Evolutionary conservation across 2,888 invertebrate species (phyloP), one percentile per base, ranked within the genome.

Genomic region (Mimachlamys varia): DNA sequence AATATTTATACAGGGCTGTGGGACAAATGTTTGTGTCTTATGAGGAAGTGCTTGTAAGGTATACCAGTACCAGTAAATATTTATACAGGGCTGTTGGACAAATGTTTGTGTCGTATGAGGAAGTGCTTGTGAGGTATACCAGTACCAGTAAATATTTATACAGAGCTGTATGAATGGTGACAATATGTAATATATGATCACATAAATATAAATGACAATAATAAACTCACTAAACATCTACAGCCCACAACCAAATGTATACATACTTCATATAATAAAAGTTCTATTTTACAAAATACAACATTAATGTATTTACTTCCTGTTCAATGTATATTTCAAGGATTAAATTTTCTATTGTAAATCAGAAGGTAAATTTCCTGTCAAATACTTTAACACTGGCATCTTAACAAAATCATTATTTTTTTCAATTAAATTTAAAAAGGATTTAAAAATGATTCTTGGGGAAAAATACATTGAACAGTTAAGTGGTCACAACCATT

Each of bases 181-280:
- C 33, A 19, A 27, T 76, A 33, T 15, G 10, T 33, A 76, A 19
- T 76, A 76, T 22, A 76, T 7, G 22, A 33, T 15, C 76, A 33
- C 12, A 76, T 33, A 76, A 76, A 76, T 33, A 62, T 53, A 5
- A 53, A 62, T 12, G 33, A 76, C 33, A 33, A 76, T 76, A 76
- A 76, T 33, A 76, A 76, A 10, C 27, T 62, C 10, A 62, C n/a
- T 62, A 19, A n/a, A 76, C 33, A 76, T 15, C 76, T 76, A 76
- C 76, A 76, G 76, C 27, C 33, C 76, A 76, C 76, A 76, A 76
- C 76, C 76, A 33, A 76, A 76, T 76, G n/a, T 62, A 22, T 62
- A 76, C 0, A 76, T 19, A 22, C 22, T 76, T 13, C n/a, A 22
- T 7, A n/a, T 53, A 53, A 53, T 19, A 53, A 53, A 12, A 53